Conservation (phyloP, 2,113 vertebrate species). For the Verasper variegatus region DNA sequence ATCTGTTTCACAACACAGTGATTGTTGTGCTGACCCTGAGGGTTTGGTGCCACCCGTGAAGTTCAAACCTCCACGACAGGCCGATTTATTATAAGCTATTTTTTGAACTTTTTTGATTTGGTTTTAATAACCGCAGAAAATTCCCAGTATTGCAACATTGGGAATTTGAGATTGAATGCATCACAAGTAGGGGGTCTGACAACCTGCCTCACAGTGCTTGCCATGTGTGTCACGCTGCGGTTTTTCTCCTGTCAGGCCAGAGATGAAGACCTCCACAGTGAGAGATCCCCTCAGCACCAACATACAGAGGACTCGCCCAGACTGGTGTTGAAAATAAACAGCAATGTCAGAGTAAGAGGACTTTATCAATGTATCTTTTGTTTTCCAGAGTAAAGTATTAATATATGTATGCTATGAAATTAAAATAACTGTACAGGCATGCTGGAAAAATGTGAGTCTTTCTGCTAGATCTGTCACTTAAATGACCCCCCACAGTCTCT, state of each 20-base stretch:
- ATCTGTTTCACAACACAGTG: conserved; percentile 49
- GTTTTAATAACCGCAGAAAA: conserved; percentile 25
- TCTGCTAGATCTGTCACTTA: conserved; percentile 9
- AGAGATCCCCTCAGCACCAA: conserved; percentile 76
- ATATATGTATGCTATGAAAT: conserved; percentile 15
- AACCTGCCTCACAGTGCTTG: conserved; percentile 19
- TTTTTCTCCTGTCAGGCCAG: conserved; percentile 75
- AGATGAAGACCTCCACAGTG: conserved; percentile 81
- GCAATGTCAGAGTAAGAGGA: conserved; percentile 81
- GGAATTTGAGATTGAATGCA: conserved; percentile 10
- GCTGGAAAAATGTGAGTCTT: background rate
- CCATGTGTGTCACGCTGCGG: conserved; percentile 46
- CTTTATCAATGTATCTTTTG: conserved; percentile 52
- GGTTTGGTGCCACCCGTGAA: conserved; percentile 21
- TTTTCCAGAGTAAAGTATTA: conserved; percentile 25
- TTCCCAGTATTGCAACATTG: conserved; percentile 16
- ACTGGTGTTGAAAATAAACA: conserved; percentile 81
- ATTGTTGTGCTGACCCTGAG: conserved; percentile 48
- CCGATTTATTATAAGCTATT: conserved; percentile 41
- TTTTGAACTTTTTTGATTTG: conserved; percentile 36
- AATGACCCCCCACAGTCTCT: conserved; percentile 77
- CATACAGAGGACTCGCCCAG: conserved; percentile 78
- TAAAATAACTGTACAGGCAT: conserved; percentile 1
- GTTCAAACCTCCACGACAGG: conserved; percentile 40
- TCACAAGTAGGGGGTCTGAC: conserved; percentile 15